Percentiles rank a stretch among this genome's conserved stretches.
Evolutionary conservation across 2,888 invertebrate species (phyloP).

Genomic region (Hololepta plana): DNA sequence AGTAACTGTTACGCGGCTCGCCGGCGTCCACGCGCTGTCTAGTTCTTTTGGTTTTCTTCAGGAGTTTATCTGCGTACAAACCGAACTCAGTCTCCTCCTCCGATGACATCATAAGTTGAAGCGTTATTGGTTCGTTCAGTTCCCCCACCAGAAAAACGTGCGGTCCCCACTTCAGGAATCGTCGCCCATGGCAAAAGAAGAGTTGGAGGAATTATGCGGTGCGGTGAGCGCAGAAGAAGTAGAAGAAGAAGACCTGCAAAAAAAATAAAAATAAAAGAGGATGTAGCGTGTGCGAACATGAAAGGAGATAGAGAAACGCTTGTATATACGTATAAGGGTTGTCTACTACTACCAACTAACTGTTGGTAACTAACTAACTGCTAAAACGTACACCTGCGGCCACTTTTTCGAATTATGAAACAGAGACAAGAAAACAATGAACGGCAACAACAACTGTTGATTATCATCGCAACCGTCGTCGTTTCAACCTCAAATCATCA

Average conservation of each 20-base stretch:
- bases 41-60: constrained; percentile 85
- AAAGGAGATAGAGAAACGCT: no score
- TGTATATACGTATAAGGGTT: no score
- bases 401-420: no score
- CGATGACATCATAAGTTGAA: constrained; percentile 88
- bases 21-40: constrained; percentile 94
- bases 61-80: constrained; percentile 83
- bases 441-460: no score
- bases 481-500: no score
- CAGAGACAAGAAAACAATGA: no score
- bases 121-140: constrained; percentile 61
- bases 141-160: constrained; percentile 35
- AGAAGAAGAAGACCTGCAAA: not conserved
- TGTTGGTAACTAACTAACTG: no score
- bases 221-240: not conserved
- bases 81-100: constrained; percentile 89
- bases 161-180: constrained; percentile 35
- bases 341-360: no score
- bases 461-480: no score
- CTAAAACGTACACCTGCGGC: no score
- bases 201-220: no score
- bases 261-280: not conserved
- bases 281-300: constrained; percentile 2
- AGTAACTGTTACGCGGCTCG: constrained; percentile 86
- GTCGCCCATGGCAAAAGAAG: constrained; percentile 32